Evolutionary conservation across 2,888 invertebrate genomes (phyloP).

Genomic region (Deroplatys truncata): DNA sequence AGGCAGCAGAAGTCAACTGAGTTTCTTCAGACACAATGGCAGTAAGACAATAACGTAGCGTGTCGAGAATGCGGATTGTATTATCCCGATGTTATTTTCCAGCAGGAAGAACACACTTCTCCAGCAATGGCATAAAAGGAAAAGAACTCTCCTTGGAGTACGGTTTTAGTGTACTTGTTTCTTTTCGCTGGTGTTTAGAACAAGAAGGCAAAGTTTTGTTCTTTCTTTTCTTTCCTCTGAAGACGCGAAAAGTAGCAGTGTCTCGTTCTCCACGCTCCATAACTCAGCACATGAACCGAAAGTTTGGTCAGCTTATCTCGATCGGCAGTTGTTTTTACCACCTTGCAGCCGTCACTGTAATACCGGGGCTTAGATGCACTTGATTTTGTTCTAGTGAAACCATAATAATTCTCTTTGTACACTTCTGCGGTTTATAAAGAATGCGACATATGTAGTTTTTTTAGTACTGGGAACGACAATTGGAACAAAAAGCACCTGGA

Average conservation of each 20-base stretch:
- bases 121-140: too few species aligned
- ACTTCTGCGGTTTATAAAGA: too few species aligned
- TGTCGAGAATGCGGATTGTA: background rate
- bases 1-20: too few species aligned
- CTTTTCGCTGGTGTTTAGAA: background rate
- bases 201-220: background rate
- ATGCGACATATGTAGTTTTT: too few species aligned
- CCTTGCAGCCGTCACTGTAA: background rate
- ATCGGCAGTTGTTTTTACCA: background rate
- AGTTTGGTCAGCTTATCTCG: background rate
- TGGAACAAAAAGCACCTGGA: too few species aligned
- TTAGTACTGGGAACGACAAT: too few species aligned
- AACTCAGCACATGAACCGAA: background rate
- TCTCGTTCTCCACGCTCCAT: background rate
- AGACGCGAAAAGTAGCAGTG: background rate
- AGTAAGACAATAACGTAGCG: background rate
- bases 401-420: too few species aligned
- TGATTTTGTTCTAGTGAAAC: too few species aligned
- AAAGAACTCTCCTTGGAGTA: background rate
- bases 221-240: background rate
- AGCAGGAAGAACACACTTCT: background rate
- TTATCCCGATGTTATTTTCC: background rate
- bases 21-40: background rate
- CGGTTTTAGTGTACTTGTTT: background rate
- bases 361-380: background rate